phyloP scores from a whole-genome alignment of 2,888 invertebrate genomes.

The Thelaira solivaga region DNA sequence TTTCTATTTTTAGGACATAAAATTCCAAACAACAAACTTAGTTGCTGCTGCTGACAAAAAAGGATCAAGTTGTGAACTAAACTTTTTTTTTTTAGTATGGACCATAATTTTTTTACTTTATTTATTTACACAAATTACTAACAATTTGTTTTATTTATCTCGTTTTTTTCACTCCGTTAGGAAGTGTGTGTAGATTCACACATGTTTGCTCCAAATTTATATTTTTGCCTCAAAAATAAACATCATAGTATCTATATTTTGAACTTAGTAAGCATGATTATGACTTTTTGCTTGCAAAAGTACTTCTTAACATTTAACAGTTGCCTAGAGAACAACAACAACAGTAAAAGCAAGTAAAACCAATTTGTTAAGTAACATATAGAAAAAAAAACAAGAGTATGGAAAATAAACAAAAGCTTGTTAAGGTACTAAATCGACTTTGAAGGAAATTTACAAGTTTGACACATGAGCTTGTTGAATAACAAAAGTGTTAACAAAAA shows the following conservation, averaged over 20 bases:
- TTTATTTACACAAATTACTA: constrained; percentile 26
- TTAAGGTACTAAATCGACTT: constrained; percentile 34
- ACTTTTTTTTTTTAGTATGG: neutral
- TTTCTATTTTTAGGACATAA: no score
- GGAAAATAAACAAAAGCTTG: constrained; percentile 1
- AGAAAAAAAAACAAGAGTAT: neutral
- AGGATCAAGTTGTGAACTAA: neutral
- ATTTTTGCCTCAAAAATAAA: neutral
- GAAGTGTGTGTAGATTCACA: constrained; percentile 17
- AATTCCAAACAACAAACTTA: no score
- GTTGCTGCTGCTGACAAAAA: no score
- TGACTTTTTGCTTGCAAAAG: constrained; percentile 7
- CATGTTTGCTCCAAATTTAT: neutral
- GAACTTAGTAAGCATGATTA: constrained; percentile 8
- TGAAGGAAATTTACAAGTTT: constrained; percentile 31
- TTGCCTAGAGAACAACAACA: neutral
- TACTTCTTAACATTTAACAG: neutral
- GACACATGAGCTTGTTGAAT: constrained; percentile 33
- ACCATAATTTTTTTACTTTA: neutral
- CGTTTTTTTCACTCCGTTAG: neutral
- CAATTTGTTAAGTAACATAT: constrained; percentile 44
- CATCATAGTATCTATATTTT: neutral
- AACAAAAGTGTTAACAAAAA: constrained; percentile 5
- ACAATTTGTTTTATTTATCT: neutral
- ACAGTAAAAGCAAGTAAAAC: constrained; percentile 16